Evolutionary conservation across 30 jellyfish, hydroid and myxozoan genomes (phyloP).

Genomic region (Aurelia aurita complex sp. Pacific): DNA sequence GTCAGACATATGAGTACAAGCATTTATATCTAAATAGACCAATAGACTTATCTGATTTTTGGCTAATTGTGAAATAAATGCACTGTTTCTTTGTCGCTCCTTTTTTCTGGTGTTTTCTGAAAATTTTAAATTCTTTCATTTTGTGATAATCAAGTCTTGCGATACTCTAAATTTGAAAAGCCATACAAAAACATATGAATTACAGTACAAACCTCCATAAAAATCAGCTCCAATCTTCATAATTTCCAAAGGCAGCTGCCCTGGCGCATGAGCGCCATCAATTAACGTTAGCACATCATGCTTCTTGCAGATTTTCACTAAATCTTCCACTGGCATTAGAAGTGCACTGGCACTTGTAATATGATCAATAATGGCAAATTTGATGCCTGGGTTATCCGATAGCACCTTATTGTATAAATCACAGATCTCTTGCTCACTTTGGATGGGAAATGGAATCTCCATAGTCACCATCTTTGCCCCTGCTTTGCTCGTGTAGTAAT

Average conservation of each 20-base stretch:
- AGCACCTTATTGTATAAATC: slow-evolving; percentile 50
- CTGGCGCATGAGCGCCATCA: slow-evolving; percentile 99
- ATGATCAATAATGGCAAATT: slow-evolving; percentile 91
- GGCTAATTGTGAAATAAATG: too few relatives aligned
- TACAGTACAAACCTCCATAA: slow-evolving; percentile 82
- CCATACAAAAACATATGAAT: too few relatives aligned
- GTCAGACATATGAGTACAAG: too few relatives aligned
- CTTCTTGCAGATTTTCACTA: slow-evolving; percentile 76
- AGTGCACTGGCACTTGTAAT: slow-evolving; percentile 89
- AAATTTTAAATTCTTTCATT: too few relatives aligned
- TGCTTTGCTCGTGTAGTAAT: slow-evolving; percentile 48
- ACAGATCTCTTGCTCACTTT: slow-evolving; percentile 61
- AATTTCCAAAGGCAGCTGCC: slow-evolving; percentile 85
- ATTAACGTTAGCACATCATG: slow-evolving; percentile 72
- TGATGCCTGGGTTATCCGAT: slow-evolving; percentile 50
- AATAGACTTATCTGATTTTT: too few relatives aligned
- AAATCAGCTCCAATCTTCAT: slow-evolving; percentile 84
- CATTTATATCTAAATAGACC: too few relatives aligned
- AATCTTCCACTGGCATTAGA: slow-evolving; percentile 78
- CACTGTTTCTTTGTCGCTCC: too few relatives aligned
- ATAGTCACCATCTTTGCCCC: slow-evolving; percentile 60
- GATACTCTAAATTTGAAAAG: too few relatives aligned
- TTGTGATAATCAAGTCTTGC: too few relatives aligned
- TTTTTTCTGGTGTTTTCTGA: too few relatives aligned
- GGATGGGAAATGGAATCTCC: slow-evolving; percentile 81